Conservation (phyloP, 2,888 invertebrate genomes). For the Drosophila anomalata region DNA sequence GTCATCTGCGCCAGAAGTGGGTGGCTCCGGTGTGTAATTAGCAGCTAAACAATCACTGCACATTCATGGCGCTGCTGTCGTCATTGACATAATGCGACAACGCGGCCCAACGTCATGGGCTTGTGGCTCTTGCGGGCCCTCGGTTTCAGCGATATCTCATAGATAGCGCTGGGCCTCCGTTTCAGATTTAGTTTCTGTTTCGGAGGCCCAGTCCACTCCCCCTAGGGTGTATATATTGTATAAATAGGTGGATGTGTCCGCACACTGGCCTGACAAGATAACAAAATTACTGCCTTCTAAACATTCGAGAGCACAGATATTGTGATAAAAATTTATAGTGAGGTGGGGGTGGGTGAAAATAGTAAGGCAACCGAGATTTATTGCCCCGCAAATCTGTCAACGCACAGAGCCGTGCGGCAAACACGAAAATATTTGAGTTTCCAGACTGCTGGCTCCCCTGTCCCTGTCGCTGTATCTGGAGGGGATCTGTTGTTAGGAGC, state of each 20-base stretch:
- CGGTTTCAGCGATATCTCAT: conserved; percentile 24
- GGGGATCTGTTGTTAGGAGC: conserved; percentile 52
- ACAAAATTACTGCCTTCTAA: conserved; percentile 75
- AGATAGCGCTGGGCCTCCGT: conserved; percentile 30
- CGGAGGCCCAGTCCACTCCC: not conserved
- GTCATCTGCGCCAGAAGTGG: conserved; percentile 31
- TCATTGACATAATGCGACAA: conserved; percentile 77
- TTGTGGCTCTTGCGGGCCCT: conserved; percentile 1
- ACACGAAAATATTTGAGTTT: conserved; percentile 75
- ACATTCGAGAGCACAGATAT: conserved; percentile 65
- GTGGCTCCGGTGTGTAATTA: conserved; percentile 49
- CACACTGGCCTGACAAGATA: conserved; percentile 65
- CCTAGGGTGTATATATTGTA: conserved; percentile 57
- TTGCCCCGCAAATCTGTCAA: conserved; percentile 79
- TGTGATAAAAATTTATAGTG: conserved; percentile 66
- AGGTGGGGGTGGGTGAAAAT: conserved; percentile 34
- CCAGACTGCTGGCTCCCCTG: conserved; percentile 3
- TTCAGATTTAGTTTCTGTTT: conserved; percentile 1
- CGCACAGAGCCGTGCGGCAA: conserved; percentile 67
- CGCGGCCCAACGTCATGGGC: conserved; percentile 53
- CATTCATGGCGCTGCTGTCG: conserved; percentile 66
- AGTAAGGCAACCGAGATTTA: conserved; percentile 70
- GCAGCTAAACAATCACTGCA: conserved; percentile 63
- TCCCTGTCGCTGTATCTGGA: conserved; percentile 28
- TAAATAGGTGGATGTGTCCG: conserved; percentile 53